Evolutionary conservation across 2,797 vertebrate genomes (phyloP), one percentile per base, ranked within the genome.

Genomic region (Acridotheres tristis): DNA sequence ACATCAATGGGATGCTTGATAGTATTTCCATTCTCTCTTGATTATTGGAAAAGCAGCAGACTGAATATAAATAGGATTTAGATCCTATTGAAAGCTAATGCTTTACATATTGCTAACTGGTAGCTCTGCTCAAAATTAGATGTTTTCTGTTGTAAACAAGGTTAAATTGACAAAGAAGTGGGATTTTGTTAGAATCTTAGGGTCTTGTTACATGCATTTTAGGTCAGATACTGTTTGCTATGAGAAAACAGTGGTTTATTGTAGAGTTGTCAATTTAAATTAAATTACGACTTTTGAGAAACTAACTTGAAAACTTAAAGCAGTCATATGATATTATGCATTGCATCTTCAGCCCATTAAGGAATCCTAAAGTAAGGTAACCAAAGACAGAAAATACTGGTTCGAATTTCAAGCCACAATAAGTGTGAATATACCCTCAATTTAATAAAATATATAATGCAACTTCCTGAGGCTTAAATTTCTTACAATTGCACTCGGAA

Each of bases 401-500:
- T 98, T 99, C 98, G 97, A 96, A 98, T 99, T 99, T 99, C 99
- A 98, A 98, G 96, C 98, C 98, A 98, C 97, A 98, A 90, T 98
- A 98, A 98, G 98, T 98, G 98, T 98, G 99, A 99, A 99, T 99
- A 99, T 98, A 98, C 98, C 97, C 98, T 98, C 99, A 99, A 99
- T 99, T 99, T 98, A 99, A 99, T 99, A 98, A 99, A 98, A 98
- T 97, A 98, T 98, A 98, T 99, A 99, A 99, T 98, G 98, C 97
- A 98, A 98, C 98, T 99, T 99, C 98, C 98, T 98, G 98, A 98
- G 98, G 98, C 98, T 98, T 98, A 98, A 98, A 98, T 99, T 98
- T 99, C 99, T 98, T 98, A 95, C 97, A 98, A 98, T 98, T 98
- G 97, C 98, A 98, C 97, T 98, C 98, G 97, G 97, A 98, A 98